Percentiles rank a stretch among this genome's conserved stretches.
phyloP scores from a whole-genome alignment of 2,113 vertebrate species.

The Ciconia stormi region DNA sequence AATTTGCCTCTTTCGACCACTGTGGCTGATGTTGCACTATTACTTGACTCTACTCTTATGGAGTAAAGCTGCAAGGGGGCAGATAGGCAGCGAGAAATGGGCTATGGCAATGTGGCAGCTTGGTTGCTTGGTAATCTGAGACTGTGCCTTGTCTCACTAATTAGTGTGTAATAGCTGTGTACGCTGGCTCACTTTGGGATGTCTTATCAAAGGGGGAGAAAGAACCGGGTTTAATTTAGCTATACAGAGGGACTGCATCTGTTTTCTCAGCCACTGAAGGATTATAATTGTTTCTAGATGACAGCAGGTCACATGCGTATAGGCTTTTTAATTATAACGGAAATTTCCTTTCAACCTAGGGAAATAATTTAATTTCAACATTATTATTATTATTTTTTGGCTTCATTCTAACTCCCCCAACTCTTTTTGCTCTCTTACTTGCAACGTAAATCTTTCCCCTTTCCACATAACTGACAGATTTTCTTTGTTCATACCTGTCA shows the following conservation, averaged over 20 bases:
- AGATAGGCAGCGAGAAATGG: neutral
- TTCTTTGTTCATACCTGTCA: slow-evolving; percentile 21
- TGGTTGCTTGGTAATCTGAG: slow-evolving; percentile 11
- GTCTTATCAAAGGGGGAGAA: slow-evolving; percentile 48
- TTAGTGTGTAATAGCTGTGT: slow-evolving; percentile 57
- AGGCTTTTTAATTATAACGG: slow-evolving; percentile 73
- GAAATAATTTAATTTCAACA: slow-evolving; percentile 66
- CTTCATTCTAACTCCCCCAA: neutral
- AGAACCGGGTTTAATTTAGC: slow-evolving; percentile 56
- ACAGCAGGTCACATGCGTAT: slow-evolving; percentile 51
- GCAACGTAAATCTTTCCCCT: neutral
- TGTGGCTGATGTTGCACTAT: neutral
- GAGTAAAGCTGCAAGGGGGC: neutral
- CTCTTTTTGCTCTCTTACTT: neutral
- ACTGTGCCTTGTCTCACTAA: slow-evolving; percentile 47
- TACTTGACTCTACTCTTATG: rapidly evolving
- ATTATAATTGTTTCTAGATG: slow-evolving; percentile 66
- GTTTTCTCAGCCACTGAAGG: slow-evolving; percentile 58
- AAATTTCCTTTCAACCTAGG: slow-evolving; percentile 66
- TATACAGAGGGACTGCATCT: slow-evolving; percentile 60
- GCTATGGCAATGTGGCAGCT: neutral
- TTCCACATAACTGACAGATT: neutral
- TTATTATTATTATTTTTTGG: slow-evolving; percentile 22
- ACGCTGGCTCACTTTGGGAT: slow-evolving; percentile 45
- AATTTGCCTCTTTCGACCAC: neutral